Conservation (phyloP, 2,113 vertebrate genomes). For the Desmodus rotundus region DNA sequence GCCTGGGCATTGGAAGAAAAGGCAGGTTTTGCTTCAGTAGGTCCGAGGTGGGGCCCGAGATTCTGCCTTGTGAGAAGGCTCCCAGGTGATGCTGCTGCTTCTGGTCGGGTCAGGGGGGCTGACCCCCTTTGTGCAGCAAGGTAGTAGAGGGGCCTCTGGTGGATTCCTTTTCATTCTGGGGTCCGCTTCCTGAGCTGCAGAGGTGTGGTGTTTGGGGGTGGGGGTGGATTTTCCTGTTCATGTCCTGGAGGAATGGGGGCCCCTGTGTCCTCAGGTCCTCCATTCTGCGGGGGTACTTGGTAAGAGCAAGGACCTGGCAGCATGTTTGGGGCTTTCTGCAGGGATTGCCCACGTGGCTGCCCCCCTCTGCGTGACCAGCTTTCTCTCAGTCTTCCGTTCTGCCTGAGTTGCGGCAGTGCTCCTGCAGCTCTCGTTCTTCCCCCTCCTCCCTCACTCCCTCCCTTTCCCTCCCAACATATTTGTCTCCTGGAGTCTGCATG, state of each 20-base stretch:
- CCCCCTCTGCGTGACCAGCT: neutral
- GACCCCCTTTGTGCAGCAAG: neutral
- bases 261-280: neutral
- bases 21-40: neutral
- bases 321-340: fast-evolving
- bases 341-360: neutral
- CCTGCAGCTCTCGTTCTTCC: neutral
- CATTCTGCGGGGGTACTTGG: neutral
- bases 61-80: neutral
- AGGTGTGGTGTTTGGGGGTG: fast-evolving
- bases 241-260: neutral
- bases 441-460: neutral
- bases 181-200: neutral
- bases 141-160: neutral
- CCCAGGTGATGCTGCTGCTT: no score
- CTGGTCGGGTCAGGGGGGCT: no score
- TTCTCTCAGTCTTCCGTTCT: neutral
- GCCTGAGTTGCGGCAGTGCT: neutral
- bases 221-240: neutral
- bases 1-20: neutral
- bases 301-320: neutral
- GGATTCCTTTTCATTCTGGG: neutral
- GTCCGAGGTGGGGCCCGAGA: neutral
- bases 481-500: neutral
- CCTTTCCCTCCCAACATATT: neutral